Evolutionary conservation across 2,797 vertebrate species (phyloP).

Genomic region (Falco cherrug): DNA sequence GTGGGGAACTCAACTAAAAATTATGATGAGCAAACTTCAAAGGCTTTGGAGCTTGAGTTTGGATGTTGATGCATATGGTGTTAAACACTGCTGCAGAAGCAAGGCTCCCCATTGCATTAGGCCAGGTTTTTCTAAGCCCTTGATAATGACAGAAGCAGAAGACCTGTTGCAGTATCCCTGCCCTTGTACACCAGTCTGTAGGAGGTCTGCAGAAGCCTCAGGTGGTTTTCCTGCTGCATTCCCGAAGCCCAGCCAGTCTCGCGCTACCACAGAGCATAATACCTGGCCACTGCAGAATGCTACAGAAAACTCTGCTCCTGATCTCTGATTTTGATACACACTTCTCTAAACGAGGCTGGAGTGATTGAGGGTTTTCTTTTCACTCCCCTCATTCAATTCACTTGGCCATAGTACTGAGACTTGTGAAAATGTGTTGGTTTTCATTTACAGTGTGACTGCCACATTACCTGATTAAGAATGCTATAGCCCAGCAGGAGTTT

Average conservation of each 20-base stretch:
- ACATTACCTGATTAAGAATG: neutral
- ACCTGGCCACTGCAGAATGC: neutral
- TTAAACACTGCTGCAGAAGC: neutral
- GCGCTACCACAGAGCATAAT: fast-evolving
- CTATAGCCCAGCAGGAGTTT: neutral
- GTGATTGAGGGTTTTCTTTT: neutral
- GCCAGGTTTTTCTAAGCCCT: neutral
- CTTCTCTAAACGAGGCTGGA: neutral
- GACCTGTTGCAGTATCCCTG: neutral
- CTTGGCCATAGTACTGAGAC: neutral
- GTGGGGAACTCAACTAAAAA: neutral
- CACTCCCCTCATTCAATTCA: neutral
- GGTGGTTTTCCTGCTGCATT: neutral
- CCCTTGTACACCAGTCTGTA: neutral
- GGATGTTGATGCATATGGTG: neutral
- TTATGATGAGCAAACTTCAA: neutral
- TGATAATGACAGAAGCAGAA: neutral
- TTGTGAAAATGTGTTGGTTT: neutral
- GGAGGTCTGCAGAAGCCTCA: neutral
- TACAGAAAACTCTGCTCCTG: neutral
- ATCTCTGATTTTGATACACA: neutral
- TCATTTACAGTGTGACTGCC: neutral
- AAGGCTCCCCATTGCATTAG: neutral
- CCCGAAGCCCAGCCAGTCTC: neutral
- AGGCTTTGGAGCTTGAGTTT: neutral